Conservation (phyloP, 2,888 invertebrate species). For the Melanargia galathea region DNA sequence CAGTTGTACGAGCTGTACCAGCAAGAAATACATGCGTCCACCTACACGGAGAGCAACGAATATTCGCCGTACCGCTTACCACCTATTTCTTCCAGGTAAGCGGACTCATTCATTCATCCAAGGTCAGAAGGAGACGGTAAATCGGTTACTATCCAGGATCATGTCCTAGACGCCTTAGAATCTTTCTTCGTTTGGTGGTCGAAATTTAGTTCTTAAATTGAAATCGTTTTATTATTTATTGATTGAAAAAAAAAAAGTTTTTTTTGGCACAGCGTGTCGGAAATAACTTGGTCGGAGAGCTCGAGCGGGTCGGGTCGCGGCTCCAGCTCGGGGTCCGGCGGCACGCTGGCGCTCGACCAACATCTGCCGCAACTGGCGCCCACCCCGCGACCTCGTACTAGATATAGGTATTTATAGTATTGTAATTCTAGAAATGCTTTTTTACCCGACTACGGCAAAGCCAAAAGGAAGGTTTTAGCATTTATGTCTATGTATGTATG, state of each 20-base stretch:
- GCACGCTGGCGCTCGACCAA: conserved; percentile 54
- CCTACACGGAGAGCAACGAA: conserved; percentile 85
- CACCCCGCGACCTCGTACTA: conserved; percentile 65
- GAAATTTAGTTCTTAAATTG: too few relatives aligned
- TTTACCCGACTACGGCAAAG: not conserved
- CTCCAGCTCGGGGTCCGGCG: conserved; percentile 75
- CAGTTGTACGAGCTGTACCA: conserved; percentile 92
- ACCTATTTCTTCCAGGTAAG: conserved; percentile 83
- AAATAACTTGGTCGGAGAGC: conserved; percentile 76
- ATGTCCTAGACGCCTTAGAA: too few relatives aligned
- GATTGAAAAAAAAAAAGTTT: too few relatives aligned
- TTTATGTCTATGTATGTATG: too few relatives aligned
- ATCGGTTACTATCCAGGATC: too few relatives aligned
- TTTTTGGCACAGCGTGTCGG: conserved; percentile 59
- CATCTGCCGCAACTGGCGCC: conserved; percentile 67
- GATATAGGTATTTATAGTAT: conserved; percentile 60
- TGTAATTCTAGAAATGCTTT: not conserved
- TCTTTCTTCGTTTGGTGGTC: too few relatives aligned
- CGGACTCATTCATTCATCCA: too few relatives aligned
- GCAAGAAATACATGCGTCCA: conserved; percentile 92
- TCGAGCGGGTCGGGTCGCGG: conserved; percentile 77
- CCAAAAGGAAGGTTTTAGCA: too few relatives aligned
- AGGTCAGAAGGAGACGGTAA: too few relatives aligned
- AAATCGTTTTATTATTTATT: too few relatives aligned
- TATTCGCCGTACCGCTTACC: conserved; percentile 83